Base-by-base conservation (phyloP, 2,797 vertebrate genomes). In the Chanos chanos region DNA sequence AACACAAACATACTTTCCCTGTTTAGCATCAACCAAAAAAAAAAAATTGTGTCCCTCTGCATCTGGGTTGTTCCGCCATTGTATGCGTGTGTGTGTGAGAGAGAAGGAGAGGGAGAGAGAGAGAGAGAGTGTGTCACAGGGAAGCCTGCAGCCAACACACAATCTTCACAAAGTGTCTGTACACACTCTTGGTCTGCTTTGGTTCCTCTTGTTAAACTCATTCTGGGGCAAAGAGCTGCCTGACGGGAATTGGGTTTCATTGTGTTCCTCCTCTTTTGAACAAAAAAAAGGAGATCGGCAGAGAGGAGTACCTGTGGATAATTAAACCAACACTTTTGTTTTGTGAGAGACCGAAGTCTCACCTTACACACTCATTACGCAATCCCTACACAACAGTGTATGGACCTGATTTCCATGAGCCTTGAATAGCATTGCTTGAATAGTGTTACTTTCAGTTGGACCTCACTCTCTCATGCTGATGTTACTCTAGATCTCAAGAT, bases 251-350 rank as follows among this genome's bases (percentile, higher is more conserved):
- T 63, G 28, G 7, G 24, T 51, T 58, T 61, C 16, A 71, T 71
- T 70, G 22, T 4, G 60, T 12, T 9, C 49, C 34, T 37, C 57
- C 19, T 24, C 15, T 58, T 53, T 15, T 13, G 22, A 12, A 49
- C 6, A 40, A 31, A 77, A 31, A 61, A 45, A 12, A 9, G 47
- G 33, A 66, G 62, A 57, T 75, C 64, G 64, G 64, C 21, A 64
- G 27, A 55, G 37, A 28, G n/a, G 22, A 54, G 36, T 72, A 72
- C 54, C 58, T 44, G 27, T 34, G 39, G 36, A 53, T 53, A 71
- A 31, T 49, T 70, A 51, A 57, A 44, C 44, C 5, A 34, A 39
- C 12, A 39, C 7, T 24, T 13, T 58, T 5, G n/a, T n/a, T n/a
- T n/a, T n/a, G n/a, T n/a, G n/a, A n/a, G n/a, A n/a, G n/a, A n/a